Conservation (phyloP, 2,888 invertebrate genomes). For the Caradrina clavipalpis region DNA sequence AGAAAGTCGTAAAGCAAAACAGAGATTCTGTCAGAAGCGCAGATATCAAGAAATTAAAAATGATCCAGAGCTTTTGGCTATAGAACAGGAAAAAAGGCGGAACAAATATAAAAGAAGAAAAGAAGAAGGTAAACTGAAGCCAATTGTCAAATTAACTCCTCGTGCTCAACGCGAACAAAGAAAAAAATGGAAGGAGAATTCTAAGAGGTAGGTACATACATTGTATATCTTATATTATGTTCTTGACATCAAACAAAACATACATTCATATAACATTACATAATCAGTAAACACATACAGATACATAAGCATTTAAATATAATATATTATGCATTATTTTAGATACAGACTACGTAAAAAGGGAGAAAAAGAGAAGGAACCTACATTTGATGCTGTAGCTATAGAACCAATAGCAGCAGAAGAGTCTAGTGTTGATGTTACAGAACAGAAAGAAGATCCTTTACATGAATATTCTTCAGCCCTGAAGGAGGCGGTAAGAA, state of each 20-base stretch:
- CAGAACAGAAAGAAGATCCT: conserved; percentile 17
- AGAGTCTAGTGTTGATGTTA: conserved; percentile 9
- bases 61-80: background rate
- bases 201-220: conserved; percentile 27
- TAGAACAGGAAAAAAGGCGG: conserved; percentile 31
- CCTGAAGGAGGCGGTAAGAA: conserved; percentile 17
- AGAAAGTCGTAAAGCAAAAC: conserved; percentile 20
- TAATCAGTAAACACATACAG: too few relatives aligned
- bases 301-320: too few relatives aligned
- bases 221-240: conserved; percentile 15
- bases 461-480: conserved; percentile 11
- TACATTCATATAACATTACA: background rate
- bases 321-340: conserved; percentile 8
- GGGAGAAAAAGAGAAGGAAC: conserved; percentile 14
- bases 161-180: conserved; percentile 5
- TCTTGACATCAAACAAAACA: conserved; percentile 12
- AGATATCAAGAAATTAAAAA: conserved; percentile 35
- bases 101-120: conserved; percentile 33
- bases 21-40: conserved; percentile 30
- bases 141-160: conserved; percentile 21
- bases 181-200: conserved; percentile 38
- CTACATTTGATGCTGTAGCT: conserved; percentile 12
- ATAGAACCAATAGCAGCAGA: conserved; percentile 22
- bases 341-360: conserved; percentile 30
- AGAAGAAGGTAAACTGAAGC: conserved; percentile 33